A percentile compares a stretch with the other conserved stretches of the same genome.
These are phyloP conservation scores for Frankliniella intonsa DNA, from an alignment of 2,888 invertebrate species.

Conservation along the genomic window DNA sequence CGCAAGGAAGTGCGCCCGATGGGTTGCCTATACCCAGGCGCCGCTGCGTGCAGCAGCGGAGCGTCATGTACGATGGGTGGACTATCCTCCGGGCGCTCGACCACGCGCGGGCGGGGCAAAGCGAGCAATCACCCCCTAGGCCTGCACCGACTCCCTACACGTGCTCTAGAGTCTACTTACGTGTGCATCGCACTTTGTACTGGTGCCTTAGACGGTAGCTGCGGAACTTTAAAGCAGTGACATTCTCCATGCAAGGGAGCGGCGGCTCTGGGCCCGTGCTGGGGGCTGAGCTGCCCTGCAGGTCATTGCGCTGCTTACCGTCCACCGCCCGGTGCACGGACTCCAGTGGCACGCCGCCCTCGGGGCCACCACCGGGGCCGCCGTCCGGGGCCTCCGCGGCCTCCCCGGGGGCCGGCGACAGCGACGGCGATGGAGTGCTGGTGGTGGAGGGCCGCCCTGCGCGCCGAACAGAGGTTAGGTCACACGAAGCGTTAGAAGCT, in stretches of 20 bases:
- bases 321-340: neutral
- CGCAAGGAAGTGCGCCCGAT: too few species aligned
- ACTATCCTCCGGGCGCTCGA: neutral
- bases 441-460: constrained; percentile 11
- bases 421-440: neutral
- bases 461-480: constrained; percentile 5
- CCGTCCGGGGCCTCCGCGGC: neutral
- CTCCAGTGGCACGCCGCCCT: constrained; percentile 8
- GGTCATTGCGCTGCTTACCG: constrained; percentile 11
- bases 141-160: neutral
- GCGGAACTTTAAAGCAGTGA: constrained; percentile 28
- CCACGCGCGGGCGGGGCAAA: neutral
- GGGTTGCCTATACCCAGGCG: neutral
- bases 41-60: neutral
- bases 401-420: neutral
- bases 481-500: neutral
- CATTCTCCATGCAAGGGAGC: constrained; percentile 25
- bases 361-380: neutral
- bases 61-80: constrained; percentile 1
- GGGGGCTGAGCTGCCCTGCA: neutral
- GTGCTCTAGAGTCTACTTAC: constrained; percentile 2
- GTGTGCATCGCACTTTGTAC: constrained; percentile 15
- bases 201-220: constrained; percentile 24
- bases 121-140: neutral
- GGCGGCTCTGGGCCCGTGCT: neutral